phyloP scores from a whole-genome alignment of 2,888 invertebrate genomes.

The Teleiodes luculella region DNA sequence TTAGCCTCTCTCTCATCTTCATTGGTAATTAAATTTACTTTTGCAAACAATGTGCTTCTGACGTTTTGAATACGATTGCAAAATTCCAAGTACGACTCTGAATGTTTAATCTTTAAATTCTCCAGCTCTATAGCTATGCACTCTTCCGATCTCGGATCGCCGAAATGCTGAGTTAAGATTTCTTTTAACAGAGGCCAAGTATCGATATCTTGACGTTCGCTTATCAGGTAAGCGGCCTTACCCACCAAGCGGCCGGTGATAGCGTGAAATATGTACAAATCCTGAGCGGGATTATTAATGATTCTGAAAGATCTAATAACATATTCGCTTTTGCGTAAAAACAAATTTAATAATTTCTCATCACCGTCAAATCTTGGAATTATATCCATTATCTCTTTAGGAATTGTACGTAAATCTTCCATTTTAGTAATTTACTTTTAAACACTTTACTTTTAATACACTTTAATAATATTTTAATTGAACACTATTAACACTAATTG shows the following conservation, averaged over 20 bases:
- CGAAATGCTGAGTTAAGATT: slow-evolving; percentile 20
- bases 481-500: too few species aligned
- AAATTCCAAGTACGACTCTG: slow-evolving; percentile 20
- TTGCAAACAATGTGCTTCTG: slow-evolving; percentile 6
- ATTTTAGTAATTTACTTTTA: background rate
- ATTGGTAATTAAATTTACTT: slow-evolving; percentile 11
- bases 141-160: slow-evolving; percentile 20
- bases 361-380: slow-evolving; percentile 6
- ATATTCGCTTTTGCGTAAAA: slow-evolving; percentile 1
- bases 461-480: too few species aligned
- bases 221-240: slow-evolving; percentile 5
- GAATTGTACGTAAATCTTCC: background rate
- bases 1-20: slow-evolving; percentile 1
- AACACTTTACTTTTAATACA: too few species aligned
- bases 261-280: slow-evolving; percentile 4
- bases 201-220: slow-evolving; percentile 4
- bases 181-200: slow-evolving; percentile 16
- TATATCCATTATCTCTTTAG: background rate
- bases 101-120: slow-evolving; percentile 10
- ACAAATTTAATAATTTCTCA: slow-evolving; percentile 6
- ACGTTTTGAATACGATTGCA: slow-evolving; percentile 20
- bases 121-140: slow-evolving; percentile 21
- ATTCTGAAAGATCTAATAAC: background rate
- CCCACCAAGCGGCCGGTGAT: background rate
- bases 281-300: background rate